Evolutionary conservation across 2,113 vertebrate species (phyloP), one percentile per base, ranked within the genome.

Genomic region (Suncus etruscus): DNA sequence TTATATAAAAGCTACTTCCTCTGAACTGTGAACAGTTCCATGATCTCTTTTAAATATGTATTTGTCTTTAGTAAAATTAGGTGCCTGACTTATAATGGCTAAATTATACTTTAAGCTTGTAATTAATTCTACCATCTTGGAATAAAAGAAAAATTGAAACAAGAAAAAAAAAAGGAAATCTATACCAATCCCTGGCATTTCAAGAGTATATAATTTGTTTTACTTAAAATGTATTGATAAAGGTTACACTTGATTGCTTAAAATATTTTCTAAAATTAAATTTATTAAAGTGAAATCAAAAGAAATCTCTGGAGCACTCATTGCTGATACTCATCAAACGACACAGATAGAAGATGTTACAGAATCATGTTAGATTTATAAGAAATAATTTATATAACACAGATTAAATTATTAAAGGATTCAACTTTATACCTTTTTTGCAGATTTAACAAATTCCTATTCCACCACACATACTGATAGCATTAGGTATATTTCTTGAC

Each of bases 381-480:
- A 98, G 98, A 98, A 98, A 98, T 98, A 98, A 98, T 96, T 97
- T 97, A 96, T 96, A 95, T 91, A 97, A 97, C 97, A 96, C 48
- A 94, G 95, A 97, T 97, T 97, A 97, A 97, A 97, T 96, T 97
- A 97, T 89, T 87, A 96, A 89, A 98, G 95, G 93, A 96, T 96
- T 97, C 97, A 96, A 95, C 95, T 97, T 96, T 96, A 97, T 94
- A 96, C 91, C 89, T n/a, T n/a, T 95, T 90, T 95, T 95, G 96
- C 91, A 97, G 87, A 97, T 96, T 96, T 96, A 97, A 96, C 96
- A 96, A 96, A 95, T 95, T 96, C 96, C 95, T 97, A 96, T 96
- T 96, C 94, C 4, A 0, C 96, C n/a, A n/a, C 96, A 96, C 95
- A 93, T 91, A 97, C 94, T 97, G 94, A 97, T 76, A 97, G 96